Conservation (phyloP, 2,113 vertebrate genomes). For the Rattus rattus region DNA sequence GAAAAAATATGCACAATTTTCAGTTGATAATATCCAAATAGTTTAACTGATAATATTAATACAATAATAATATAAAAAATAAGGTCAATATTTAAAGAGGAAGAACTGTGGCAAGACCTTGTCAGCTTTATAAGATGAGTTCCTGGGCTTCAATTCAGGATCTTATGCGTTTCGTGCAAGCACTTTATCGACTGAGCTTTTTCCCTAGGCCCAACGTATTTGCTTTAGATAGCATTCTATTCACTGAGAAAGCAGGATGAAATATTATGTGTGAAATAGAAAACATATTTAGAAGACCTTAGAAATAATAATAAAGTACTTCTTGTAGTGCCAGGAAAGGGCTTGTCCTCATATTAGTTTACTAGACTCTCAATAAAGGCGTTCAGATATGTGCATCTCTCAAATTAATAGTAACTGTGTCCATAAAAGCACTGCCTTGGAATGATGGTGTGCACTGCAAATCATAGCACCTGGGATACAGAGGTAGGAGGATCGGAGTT, state of each 20-base stretch:
- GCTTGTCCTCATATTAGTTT: not conserved
- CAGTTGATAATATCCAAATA: not conserved
- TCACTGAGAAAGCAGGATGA: conserved; percentile 14
- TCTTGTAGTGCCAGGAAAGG: not conserved
- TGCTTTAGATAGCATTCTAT: not conserved
- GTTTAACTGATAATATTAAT: too few species aligned
- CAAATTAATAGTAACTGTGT: not conserved
- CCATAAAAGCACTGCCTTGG: not conserved
- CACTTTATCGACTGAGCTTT: not conserved
- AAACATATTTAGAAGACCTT: not conserved
- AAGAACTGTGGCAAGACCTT: not conserved
- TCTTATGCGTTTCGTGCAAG: not conserved
- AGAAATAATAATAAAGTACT: not conserved
- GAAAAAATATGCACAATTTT: not conserved
- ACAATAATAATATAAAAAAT: not conserved
- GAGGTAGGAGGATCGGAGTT: not conserved
- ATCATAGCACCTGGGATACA: not conserved
- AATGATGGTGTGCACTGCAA: not conserved
- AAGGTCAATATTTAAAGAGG: not conserved
- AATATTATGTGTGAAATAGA: not conserved
- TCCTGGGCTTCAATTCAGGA: not conserved
- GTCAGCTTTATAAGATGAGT: not conserved
- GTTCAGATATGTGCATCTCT: not conserved
- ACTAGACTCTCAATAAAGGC: not conserved
- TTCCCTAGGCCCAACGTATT: not conserved